A percentile compares a stretch with the other conserved stretches of the same genome.
These are phyloP conservation scores for Cynopterus sphinx DNA, from an alignment of 2,797 vertebrate species.

Conservation along the genomic window DNA sequence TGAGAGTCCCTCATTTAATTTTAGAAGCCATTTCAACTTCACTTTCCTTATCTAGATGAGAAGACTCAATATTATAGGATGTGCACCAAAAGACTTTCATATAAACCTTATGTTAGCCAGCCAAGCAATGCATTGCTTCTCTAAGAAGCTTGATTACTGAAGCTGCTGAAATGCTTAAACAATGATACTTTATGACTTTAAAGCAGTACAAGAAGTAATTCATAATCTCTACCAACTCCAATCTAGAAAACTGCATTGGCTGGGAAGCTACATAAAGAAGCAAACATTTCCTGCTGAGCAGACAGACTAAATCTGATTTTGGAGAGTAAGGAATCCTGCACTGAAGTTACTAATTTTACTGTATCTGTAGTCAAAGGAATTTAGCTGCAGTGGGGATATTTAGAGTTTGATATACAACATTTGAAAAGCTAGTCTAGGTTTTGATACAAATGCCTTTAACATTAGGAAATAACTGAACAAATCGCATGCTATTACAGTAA, in stretches of 20 bases:
- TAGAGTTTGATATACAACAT: background rate
- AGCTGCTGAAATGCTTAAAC: constrained; percentile 2
- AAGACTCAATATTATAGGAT: background rate
- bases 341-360: background rate
- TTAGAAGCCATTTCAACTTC: constrained; percentile 6
- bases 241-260: background rate
- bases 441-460: background rate
- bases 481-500: background rate
- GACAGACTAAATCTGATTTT: background rate
- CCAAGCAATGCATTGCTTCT: constrained; percentile 34
- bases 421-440: background rate
- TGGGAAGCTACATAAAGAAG: background rate
- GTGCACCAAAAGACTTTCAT: background rate
- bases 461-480: constrained; percentile 41
- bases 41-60: background rate
- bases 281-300: background rate
- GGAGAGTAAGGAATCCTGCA: background rate
- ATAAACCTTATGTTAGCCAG: background rate
- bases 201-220: constrained; percentile 12
- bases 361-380: background rate
- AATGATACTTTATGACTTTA: background rate
- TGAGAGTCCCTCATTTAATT: background rate
- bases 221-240: background rate
- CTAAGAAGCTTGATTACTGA: background rate
- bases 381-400: background rate